Evolutionary conservation across 2,797 vertebrate genomes (phyloP), one percentile per base, ranked within the genome.

Genomic region (Propithecus deckenii): DNA sequence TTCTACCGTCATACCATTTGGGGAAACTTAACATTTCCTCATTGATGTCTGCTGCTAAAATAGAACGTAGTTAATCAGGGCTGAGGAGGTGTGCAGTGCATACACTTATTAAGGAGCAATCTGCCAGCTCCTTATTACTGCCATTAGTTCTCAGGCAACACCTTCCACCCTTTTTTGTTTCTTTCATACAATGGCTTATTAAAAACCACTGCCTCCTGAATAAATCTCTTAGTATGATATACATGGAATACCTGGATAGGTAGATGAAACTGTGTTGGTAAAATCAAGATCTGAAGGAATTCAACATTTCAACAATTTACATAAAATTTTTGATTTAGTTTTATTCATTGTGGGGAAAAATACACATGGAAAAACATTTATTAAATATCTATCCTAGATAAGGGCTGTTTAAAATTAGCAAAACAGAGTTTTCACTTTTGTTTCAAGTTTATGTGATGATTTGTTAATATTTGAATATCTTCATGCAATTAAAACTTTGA

Each of bases 41-140:
- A 55, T 97, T 91, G 94, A 80, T 94, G 71, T 41, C 81, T 92
- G 59, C 55, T 87, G 61, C 88, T 96, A 95, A 97, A 93, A 93
- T 71, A 97, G 86, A 69, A 84, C 15, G 55, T 55, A 43, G 96
- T 85, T 86, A 78, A 89, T 97, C 91, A 94, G 52, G 78, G 52
- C 79, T 13, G 59, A 94, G 88, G 57, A 72, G 50, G 79, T 85
- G 52, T 67, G 65, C 5, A 0, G 59, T 4, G 75, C 86, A 59
- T 55, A 67, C 55, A 23, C 90, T 96, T 74, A 63, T 23, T 25
- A 78, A 35, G 86, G 67, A 91, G 55, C 63, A 13, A 22, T n/a
- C 78, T 9, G 0, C 63, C 14, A 75, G 35, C 17, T 48, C 35
- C 78, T 83, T 63, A 28, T 67, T 46, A 41, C 1, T 8, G 52